Percentiles rank a stretch among this genome's conserved stretches.
Evolutionary conservation across 2,888 invertebrate genomes (phyloP).

Genomic region (Serrognathus titanus): DNA sequence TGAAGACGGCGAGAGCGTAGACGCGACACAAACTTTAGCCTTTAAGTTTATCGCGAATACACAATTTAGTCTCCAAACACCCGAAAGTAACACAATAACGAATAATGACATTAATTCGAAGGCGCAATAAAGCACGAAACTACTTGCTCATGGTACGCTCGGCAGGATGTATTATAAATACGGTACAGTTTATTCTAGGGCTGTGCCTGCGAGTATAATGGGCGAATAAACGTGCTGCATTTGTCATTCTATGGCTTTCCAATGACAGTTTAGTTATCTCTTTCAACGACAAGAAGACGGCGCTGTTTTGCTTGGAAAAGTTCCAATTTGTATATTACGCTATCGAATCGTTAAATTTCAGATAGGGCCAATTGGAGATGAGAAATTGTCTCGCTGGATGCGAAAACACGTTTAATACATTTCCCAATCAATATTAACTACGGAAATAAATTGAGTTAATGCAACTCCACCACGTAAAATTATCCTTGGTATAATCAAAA

Average conservation of each 20-base stretch:
- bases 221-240: constrained; percentile 38
- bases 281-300: constrained; percentile 30
- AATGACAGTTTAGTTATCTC: constrained; percentile 36
- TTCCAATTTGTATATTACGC: constrained; percentile 38
- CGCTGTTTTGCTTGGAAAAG: constrained; percentile 36
- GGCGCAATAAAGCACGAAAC: not conserved
- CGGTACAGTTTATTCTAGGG: constrained; percentile 20
- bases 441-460: too few species aligned
- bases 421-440: too few species aligned
- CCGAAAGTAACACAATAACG: constrained; percentile 11
- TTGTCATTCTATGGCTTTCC: constrained; percentile 38
- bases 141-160: not conserved
- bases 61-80: not conserved
- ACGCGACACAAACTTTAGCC: too few species aligned
- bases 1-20: too few species aligned
- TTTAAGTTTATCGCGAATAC: not conserved
- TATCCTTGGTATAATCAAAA: too few species aligned
- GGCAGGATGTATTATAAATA: constrained; percentile 1
- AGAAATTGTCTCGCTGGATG: not conserved
- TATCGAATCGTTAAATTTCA: constrained; percentile 13
- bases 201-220: constrained; percentile 28
- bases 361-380: not conserved
- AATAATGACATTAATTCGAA: constrained; percentile 4
- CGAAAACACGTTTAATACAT: too few species aligned
- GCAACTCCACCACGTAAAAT: too few species aligned